A percentile compares a stretch with the other conserved stretches of the same genome.
These are phyloP conservation scores for Bagarius yarrelli DNA, from an alignment of 2,113 vertebrate genomes.

Conservation along the genomic window DNA sequence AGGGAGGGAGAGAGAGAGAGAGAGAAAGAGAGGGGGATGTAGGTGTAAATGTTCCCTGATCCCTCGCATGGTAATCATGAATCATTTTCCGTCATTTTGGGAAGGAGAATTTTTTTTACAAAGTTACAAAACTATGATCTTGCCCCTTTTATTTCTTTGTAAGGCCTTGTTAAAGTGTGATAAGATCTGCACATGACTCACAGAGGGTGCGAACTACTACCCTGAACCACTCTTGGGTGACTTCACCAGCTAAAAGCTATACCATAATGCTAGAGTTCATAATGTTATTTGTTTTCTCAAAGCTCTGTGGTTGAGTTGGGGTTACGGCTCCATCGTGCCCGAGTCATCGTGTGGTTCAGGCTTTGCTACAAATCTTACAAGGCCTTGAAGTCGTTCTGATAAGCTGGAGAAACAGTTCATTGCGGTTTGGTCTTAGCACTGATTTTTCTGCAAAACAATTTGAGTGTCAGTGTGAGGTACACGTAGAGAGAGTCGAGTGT, in stretches of 20 bases:
- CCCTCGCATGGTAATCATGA: background rate
- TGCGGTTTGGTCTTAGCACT: slow-evolving; percentile 22
- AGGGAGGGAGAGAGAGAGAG: background rate
- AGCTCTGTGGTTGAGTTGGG: background rate
- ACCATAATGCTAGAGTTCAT: background rate
- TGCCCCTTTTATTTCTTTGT: slow-evolving; percentile 11
- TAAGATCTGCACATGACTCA: slow-evolving; percentile 10
- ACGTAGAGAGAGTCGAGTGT: background rate
- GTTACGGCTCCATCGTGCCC: background rate
- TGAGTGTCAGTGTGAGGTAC: slow-evolving; percentile 46
- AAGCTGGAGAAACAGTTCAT: slow-evolving; percentile 10
- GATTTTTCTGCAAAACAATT: slow-evolving; percentile 16
- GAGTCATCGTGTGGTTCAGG: slow-evolving; percentile 11
- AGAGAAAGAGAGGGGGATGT: too few relatives aligned
- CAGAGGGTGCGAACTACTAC: background rate
- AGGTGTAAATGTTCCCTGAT: background rate
- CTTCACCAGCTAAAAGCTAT: background rate
- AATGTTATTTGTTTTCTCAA: slow-evolving; percentile 22
- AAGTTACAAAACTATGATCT: background rate
- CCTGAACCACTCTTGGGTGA: slow-evolving; percentile 2
- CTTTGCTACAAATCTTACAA: slow-evolving; percentile 24
- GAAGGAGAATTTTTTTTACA: background rate
- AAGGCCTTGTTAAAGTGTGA: slow-evolving; percentile 4
- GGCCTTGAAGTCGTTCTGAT: slow-evolving; percentile 9
- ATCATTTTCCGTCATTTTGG: slow-evolving; percentile 12